These are phyloP conservation scores for Eptesicus fuscus DNA, from an alignment of 2,113 vertebrate species.

Conservation along the genomic window DNA sequence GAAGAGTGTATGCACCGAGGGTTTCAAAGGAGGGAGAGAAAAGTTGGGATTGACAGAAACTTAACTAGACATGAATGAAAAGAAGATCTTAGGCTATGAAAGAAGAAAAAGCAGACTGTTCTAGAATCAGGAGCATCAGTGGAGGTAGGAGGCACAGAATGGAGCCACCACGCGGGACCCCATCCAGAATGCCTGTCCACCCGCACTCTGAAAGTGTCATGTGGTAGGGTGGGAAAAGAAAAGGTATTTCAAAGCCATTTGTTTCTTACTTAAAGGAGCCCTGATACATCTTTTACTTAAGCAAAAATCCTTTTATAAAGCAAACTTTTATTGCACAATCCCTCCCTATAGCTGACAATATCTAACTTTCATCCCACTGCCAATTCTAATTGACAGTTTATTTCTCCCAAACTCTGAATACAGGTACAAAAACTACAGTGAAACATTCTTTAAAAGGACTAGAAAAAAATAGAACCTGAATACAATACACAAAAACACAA, in stretches of 20 bases:
- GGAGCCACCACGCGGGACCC: fast-evolving
- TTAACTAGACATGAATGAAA: not conserved
- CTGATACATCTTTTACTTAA: not conserved
- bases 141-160: not conserved
- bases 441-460: not conserved
- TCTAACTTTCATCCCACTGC: not conserved
- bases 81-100: not conserved
- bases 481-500: not conserved
- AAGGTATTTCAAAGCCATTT: not conserved
- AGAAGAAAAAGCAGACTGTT: not conserved
- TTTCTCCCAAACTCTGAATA: not conserved
- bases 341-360: not conserved
- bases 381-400: not conserved
- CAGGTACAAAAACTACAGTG: not conserved
- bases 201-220: not conserved
- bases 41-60: not conserved
- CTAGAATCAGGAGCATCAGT: not conserved
- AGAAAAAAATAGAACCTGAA: not conserved
- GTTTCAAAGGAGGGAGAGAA: not conserved
- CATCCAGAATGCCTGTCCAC: fast-evolving
- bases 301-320: not conserved
- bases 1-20: not conserved
- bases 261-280: not conserved
- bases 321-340: not conserved
- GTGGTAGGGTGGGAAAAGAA: not conserved